Conservation (phyloP, 2,113 vertebrate species). For the Bungarus multicinctus region DNA sequence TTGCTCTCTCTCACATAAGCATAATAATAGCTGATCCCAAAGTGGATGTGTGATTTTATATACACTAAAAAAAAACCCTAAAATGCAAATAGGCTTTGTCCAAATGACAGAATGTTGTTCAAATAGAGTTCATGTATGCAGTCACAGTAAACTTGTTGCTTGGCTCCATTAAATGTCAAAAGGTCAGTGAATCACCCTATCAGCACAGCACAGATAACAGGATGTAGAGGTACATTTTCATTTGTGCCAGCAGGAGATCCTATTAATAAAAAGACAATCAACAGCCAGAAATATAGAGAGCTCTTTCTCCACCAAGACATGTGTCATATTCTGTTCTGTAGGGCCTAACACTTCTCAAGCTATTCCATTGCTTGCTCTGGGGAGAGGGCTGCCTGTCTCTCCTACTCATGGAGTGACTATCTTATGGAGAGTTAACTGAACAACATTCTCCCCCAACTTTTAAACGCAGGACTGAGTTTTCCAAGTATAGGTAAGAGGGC, state of each 20-base stretch:
- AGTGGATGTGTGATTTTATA: neutral
- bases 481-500: neutral
- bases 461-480: neutral
- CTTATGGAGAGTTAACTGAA: neutral
- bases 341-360: neutral
- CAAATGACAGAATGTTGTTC: neutral
- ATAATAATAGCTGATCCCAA: neutral
- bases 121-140: neutral
- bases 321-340: neutral
- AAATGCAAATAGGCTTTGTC: neutral
- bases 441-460: neutral
- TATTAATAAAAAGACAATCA: neutral
- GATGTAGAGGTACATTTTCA: neutral
- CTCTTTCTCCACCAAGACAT: neutral
- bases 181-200: neutral
- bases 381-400: neutral
- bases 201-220: neutral
- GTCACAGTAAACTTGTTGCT: neutral
- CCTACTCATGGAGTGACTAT: neutral
- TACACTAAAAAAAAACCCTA: neutral
- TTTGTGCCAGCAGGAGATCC: neutral
- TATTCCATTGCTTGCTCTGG: neutral
- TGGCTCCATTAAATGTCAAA: neutral
- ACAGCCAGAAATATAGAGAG: neutral
- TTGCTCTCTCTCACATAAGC: neutral